Conservation (phyloP, 2,888 invertebrate species). For the Gnatocerus cornutus region DNA sequence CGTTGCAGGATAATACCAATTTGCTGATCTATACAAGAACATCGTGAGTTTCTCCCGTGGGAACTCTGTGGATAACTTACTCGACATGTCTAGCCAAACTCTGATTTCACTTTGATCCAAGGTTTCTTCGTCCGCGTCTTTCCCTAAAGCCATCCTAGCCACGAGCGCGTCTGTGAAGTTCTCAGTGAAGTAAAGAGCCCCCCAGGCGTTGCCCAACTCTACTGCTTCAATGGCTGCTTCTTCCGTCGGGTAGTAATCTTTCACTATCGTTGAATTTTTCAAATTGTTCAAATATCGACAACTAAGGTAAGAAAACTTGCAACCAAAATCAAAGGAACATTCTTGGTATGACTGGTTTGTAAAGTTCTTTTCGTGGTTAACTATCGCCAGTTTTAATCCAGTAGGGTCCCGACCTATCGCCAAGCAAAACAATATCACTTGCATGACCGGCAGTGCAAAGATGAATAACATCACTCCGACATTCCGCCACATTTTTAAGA, state of each 20-base stretch:
- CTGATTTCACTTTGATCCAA: slow-evolving; percentile 90
- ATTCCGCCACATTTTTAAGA: slow-evolving; percentile 93
- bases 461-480: slow-evolving; percentile 95
- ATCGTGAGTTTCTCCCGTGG: too few species aligned
- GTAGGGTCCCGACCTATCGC: slow-evolving; percentile 93
- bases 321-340: slow-evolving; percentile 76
- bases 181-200: slow-evolving; percentile 89
- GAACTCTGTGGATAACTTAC: slow-evolving; percentile 69
- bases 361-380: slow-evolving; percentile 77
- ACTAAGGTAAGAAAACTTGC: slow-evolving; percentile 81
- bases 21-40: slow-evolving; percentile 86
- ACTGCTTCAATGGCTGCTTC: slow-evolving; percentile 83
- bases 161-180: slow-evolving; percentile 92
- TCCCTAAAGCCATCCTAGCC: slow-evolving; percentile 85
- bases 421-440: slow-evolving; percentile 93
- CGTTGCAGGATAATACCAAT: slow-evolving; percentile 92
- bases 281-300: slow-evolving; percentile 82
- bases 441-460: slow-evolving; percentile 93
- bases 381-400: slow-evolving; percentile 85
- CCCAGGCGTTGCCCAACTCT: slow-evolving; percentile 87
- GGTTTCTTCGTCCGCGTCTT: slow-evolving; percentile 89
- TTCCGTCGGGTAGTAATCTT: slow-evolving; percentile 79
- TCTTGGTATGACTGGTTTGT: slow-evolving; percentile 57
- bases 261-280: slow-evolving; percentile 81
- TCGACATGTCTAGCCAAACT: slow-evolving; percentile 95